Evolutionary conservation across 1,140 invertebrate species (phyloP), one percentile per base, ranked within the genome.

Genomic region (Cydia pomonella): DNA sequence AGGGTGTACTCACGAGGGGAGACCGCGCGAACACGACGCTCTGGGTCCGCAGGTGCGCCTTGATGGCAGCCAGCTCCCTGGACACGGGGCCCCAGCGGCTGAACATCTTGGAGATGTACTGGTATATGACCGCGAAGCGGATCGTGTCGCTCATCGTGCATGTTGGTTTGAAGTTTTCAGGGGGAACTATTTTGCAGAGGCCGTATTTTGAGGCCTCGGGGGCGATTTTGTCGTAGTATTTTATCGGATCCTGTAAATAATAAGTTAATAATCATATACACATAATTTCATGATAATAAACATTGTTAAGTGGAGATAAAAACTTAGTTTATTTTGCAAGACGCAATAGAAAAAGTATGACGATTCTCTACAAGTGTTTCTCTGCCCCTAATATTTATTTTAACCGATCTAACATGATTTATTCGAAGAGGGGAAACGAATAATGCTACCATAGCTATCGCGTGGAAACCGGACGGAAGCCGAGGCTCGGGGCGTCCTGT

Each of bases 81-180:
- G 97, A 96, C 88, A 97, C 98, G 0, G 97, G 96, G 0, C 98
- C 98, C 97, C 97, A 99, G 4, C 98, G 95, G 79, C 96, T 95
- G 77, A 97, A 94, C 95, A 99, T 96, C 80, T 97, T 97, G 83
- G 98, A 96, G 23, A 98, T 95, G 81, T 98, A 98, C 84, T 99
- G 98, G 90, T 98, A 98, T 73, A 98, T 97, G 1, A 97, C 97
- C 0, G 96, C 97, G 84, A 99, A 99, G 72, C 96, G 93, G 95
- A 97, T 97, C 82, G 96, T 96, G 84, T 97, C 97, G 47, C 95
- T 95, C 0, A 98, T 95, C 84, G 97, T 96, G 84, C 97, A 98
- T 82, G 98, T 96, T 0, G 97, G 97, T 94, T 97, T 97, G 85
- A 98, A 99, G 84, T 94, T 96, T 6, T 94, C 85, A 0, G 98